Conservation (phyloP, 2,113 vertebrate species). For the Centrocercus urophasianus region DNA sequence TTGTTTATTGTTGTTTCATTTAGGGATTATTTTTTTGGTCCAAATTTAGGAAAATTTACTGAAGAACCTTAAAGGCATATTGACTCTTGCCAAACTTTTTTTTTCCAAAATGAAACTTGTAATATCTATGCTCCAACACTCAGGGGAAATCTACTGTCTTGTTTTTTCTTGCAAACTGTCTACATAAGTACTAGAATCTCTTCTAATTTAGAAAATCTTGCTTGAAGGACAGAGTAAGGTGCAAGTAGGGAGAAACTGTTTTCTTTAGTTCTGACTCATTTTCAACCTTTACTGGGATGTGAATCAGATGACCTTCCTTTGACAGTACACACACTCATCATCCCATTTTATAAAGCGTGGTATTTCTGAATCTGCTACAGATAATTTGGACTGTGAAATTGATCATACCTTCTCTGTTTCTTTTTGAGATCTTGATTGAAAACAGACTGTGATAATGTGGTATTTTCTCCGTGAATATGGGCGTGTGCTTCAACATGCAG, state of each 20-base stretch:
- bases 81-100: neutral
- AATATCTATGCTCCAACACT: neutral
- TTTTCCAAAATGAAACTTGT: neutral
- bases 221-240: neutral
- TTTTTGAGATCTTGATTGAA: slow-evolving; percentile 46
- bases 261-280: slow-evolving; percentile 62
- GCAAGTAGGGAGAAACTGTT: neutral
- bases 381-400: slow-evolving; percentile 46
- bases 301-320: slow-evolving; percentile 65
- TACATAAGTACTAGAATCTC: neutral
- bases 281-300: slow-evolving; percentile 54
- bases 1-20: neutral
- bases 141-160: neutral
- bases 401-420: slow-evolving; percentile 1
- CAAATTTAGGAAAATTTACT: neutral
- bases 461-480: slow-evolving; percentile 18
- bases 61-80: neutral
- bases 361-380: slow-evolving; percentile 49
- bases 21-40: neutral
- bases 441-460: neutral
- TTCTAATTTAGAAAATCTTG: neutral
- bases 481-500: neutral
- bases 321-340: neutral
- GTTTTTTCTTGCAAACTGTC: neutral
- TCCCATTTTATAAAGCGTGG: slow-evolving; percentile 19